Base-by-base conservation (phyloP, 2,797 vertebrate species). In the Melanotaenia boesemani region DNA sequence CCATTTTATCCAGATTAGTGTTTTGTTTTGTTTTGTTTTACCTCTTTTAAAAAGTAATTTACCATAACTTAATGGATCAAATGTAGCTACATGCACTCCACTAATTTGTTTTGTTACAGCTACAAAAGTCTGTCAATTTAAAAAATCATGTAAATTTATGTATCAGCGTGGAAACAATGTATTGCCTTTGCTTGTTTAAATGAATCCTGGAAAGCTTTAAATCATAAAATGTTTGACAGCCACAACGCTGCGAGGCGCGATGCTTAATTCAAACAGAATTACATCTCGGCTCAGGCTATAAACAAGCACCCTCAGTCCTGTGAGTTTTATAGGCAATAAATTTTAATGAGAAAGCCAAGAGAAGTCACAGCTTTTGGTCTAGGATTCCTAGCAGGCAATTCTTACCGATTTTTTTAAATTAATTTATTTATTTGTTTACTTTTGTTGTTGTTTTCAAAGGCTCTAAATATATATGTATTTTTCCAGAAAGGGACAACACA, bases 331-430 rank as follows among this genome's bases (percentile, higher is more conserved):
- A 85, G 92, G 87, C 91, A 86, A 93, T 94, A 94, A 95, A 93
- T 96, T 96, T 91, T 97, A 97, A 98, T 96, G 96, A 96, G 93
- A 96, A 95, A 95, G 95, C 94, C 95, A 95, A 94, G 94, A 84
- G 96, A 95, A 94, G 95, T 96, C 95, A 93, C 93, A 95, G 93
- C 95, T 96, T 95, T 96, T 95, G 95, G 95, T 95, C 93, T 72
- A 93, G 91, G 93, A 94, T 95, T 94, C 93, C 94, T 90, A 88
- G 88, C 88, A 90, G 85, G 90, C 84, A 89, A 88, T 74, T 82
- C 89, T 94, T 93, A 93, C 95, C 93, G 95, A 52, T 20, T 48
- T 59, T 2, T 39, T 34, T 93, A 30, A 30, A 30, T 30, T 30
- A 30, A 30, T 28, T 28, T 28, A 28, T 28, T 28, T 28, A 28